A percentile compares a stretch with the other conserved stretches of the same genome.
These are phyloP conservation scores for Mallateleia sp. DNA, from an alignment of 2,888 invertebrate species.

Conservation along the genomic window DNA sequence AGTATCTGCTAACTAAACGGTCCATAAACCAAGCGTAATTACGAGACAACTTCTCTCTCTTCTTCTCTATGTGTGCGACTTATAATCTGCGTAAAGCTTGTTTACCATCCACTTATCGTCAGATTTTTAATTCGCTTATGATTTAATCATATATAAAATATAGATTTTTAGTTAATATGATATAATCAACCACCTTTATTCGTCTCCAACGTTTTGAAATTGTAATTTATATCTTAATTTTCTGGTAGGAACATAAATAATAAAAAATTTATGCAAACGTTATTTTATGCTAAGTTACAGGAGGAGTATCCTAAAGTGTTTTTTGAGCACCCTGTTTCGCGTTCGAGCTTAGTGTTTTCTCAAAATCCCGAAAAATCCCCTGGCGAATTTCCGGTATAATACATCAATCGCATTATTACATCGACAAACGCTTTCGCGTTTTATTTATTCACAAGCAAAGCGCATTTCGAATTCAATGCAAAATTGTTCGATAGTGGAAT, in stretches of 20 bases:
- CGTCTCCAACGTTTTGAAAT: too few species aligned
- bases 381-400: conserved; percentile 38
- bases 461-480: not conserved
- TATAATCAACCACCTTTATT: too few species aligned
- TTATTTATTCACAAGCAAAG: conserved; percentile 12
- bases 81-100: conserved; percentile 55
- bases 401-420: conserved; percentile 46
- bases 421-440: conserved; percentile 2
- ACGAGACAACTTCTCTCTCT: conserved; percentile 76
- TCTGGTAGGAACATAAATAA: not conserved
- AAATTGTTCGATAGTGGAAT: conserved; percentile 5
- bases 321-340: conserved; percentile 34
- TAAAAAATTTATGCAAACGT: conserved; percentile 25
- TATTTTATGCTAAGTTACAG: conserved; percentile 9
- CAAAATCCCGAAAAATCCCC: conserved; percentile 44
- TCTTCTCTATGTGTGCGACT: too few species aligned
- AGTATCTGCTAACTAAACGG: conserved; percentile 88
- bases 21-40: conserved; percentile 89
- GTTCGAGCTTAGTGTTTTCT: conserved; percentile 24
- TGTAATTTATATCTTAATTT: not conserved
- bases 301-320: conserved; percentile 35
- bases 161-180: too few species aligned
- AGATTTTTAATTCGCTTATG: conserved; percentile 39
- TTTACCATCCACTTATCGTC: conserved; percentile 61
- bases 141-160: not conserved